A percentile compares a stretch with the other conserved stretches of the same genome.
Conservation (phyloP, 2,113 vertebrate genomes). For the Cygnus atratus region DNA sequence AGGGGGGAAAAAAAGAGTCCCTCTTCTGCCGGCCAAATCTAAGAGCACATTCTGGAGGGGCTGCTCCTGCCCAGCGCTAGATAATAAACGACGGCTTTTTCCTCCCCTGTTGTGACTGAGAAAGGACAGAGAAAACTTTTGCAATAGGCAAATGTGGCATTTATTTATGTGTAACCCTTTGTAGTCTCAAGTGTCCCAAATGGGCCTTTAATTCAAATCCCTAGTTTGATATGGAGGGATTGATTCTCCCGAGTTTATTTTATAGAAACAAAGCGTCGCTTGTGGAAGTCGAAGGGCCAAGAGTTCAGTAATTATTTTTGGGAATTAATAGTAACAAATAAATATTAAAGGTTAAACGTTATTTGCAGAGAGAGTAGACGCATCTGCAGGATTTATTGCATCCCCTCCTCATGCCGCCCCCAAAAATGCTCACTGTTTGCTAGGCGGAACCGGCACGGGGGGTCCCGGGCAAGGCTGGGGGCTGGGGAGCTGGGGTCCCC, state of each 20-base stretch:
- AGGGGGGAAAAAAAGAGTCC: constrained; percentile 39
- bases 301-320: constrained; percentile 71
- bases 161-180: constrained; percentile 80
- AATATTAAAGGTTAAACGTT: constrained; percentile 59
- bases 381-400: background rate
- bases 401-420: background rate
- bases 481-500: too few species aligned
- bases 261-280: constrained; percentile 72
- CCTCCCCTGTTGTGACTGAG: constrained; percentile 77
- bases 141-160: constrained; percentile 77
- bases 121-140: constrained; percentile 80
- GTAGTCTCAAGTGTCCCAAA: constrained; percentile 74
- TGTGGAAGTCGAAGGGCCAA: constrained; percentile 63
- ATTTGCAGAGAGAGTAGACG: background rate
- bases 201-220: constrained; percentile 70
- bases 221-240: constrained; percentile 52
- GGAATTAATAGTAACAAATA: constrained; percentile 61
- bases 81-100: constrained; percentile 75
- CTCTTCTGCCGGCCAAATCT: constrained; percentile 75
- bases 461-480: background rate
- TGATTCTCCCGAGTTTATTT: constrained; percentile 68
- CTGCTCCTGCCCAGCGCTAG: constrained; percentile 72
- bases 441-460: background rate
- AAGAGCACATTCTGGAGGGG: constrained; percentile 75
- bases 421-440: background rate